Evolutionary conservation across 2,113 vertebrate species (phyloP).

Genomic region (Carassius gibelio): DNA sequence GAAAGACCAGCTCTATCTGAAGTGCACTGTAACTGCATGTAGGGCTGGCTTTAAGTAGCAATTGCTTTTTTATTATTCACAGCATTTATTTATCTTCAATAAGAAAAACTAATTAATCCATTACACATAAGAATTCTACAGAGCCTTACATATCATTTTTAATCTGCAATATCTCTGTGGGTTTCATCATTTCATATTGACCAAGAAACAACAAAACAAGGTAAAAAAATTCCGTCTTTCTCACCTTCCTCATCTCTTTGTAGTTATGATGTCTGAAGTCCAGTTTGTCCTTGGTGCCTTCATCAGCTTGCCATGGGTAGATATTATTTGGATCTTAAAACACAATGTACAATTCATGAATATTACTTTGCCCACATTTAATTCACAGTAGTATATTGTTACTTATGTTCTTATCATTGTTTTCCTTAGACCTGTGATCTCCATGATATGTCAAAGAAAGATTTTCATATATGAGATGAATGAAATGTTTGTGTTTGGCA

Average conservation of each 20-base stretch:
- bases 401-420: not conserved
- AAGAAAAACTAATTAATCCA: not conserved
- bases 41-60: not conserved
- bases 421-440: not conserved
- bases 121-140: not conserved
- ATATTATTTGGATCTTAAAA: conserved; percentile 80
- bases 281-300: conserved; percentile 78
- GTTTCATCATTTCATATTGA: not conserved
- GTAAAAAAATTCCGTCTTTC: not conserved
- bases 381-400: not conserved
- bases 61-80: not conserved
- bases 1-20: not conserved
- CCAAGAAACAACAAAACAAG: not conserved
- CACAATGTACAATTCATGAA: not conserved
- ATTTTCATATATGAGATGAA: not conserved
- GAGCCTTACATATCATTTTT: not conserved
- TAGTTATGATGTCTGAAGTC: conserved; percentile 95
- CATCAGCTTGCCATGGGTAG: conserved; percentile 76
- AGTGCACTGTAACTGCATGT: not conserved
- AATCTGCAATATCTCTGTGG: not conserved
- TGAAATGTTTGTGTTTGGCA: conserved; percentile 6
- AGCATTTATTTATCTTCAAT: not conserved
- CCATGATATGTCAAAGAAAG: not conserved
- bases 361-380: not conserved
- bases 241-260: conserved; percentile 94